These are phyloP conservation scores for Nineta flava DNA, from an alignment of 2,888 invertebrate genomes.

Conservation along the genomic window DNA sequence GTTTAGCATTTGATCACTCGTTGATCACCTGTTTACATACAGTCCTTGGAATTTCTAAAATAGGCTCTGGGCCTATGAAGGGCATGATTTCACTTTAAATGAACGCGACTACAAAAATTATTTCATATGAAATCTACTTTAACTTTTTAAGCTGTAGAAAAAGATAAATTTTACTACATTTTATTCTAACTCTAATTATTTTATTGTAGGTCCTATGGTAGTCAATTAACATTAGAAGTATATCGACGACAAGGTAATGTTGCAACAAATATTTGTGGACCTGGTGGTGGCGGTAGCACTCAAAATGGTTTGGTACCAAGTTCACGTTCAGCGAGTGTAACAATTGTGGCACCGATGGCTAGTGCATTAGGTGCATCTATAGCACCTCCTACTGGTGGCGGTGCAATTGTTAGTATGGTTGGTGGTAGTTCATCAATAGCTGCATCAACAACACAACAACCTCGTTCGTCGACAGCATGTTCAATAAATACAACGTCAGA, in stretches of 20 bases:
- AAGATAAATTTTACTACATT: too few relatives aligned
- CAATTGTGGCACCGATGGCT: constrained; percentile 13
- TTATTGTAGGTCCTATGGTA: constrained; percentile 48
- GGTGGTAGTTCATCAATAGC: constrained; percentile 16
- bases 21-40: too few relatives aligned
- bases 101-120: too few relatives aligned
- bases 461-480: constrained; percentile 52
- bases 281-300: constrained; percentile 23
- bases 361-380: constrained; percentile 3
- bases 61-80: too few relatives aligned
- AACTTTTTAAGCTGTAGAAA: too few relatives aligned
- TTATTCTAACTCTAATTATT: constrained; percentile 5
- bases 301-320: constrained; percentile 27
- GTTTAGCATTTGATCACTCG: too few relatives aligned
- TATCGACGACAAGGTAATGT: constrained; percentile 40
- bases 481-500: constrained; percentile 44
- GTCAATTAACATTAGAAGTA: constrained; percentile 51
- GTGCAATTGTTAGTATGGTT: neutral
- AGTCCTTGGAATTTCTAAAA: too few relatives aligned
- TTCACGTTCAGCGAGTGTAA: constrained; percentile 13
- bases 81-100: too few relatives aligned
- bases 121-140: too few relatives aligned
- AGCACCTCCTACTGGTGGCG: neutral
- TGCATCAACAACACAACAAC: constrained; percentile 17
- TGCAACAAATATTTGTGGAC: constrained; percentile 21